Evolutionary conservation across 2,797 vertebrate species (phyloP), one percentile per base, ranked within the genome.

Genomic region (Orientallactaga sibirica): DNA sequence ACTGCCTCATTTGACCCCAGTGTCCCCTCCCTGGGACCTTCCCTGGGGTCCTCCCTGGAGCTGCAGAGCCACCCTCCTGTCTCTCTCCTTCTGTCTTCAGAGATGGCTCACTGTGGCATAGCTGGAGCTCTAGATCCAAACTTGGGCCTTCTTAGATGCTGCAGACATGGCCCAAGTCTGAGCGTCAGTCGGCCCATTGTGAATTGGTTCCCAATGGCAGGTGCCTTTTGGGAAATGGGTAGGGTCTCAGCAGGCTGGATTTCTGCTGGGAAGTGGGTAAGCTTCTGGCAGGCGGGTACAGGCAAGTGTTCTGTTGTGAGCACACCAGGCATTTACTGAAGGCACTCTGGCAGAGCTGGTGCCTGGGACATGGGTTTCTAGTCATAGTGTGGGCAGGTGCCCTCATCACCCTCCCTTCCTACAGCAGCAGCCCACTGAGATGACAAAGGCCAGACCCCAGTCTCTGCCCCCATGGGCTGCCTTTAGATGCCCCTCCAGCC

Each of bases 291-390:
- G 27, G 64, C 10, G 27, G 33, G 41, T 14, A 24, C 55, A 79
- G 29, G 25, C 25, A 41, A 12, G 22, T 12, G 52, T 29, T 58
- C 10, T 52, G 11, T 20, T 14, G 29, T 62, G 43, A 67, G 64
- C 5, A 5, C 7, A 10, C 29, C 83, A 66, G 77, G 48, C 58
- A 11, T 18, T 24, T n/a, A 22, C 20, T 18, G 1, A 43, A 27
- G 8, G 12, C 2, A 0, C 27, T 6, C 9, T 18, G 8, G 61
- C 11, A 9, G 41, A 33, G 18, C 4, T 4, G 27, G 58, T 10
- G 33, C 22, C 2, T 20, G 6, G 66, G 4, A 16, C 0, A 1
- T 0, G 61, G 33, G 71, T 22, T 73, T 77, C 52, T 5, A 43
- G 9, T 68, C 8, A 25, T 37, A 20, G 52, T 15, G 9, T 27